These are phyloP conservation scores for Trachemys scripta DNA, from an alignment of 2,113 vertebrate species.

Conservation along the genomic window DNA sequence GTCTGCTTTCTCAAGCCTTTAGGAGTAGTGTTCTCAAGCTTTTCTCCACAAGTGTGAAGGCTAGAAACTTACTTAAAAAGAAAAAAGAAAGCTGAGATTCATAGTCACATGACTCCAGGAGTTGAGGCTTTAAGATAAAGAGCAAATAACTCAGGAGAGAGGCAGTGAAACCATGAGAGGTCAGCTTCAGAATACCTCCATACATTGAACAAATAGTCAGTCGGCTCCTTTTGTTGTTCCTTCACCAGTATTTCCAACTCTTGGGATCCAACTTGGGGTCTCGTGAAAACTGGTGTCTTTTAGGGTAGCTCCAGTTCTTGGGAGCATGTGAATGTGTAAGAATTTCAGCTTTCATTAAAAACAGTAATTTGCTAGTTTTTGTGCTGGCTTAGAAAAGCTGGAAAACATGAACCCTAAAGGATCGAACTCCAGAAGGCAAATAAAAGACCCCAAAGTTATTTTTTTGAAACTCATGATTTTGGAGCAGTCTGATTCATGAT, in stretches of 20 bases:
- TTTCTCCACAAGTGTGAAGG: background rate
- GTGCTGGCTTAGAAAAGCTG: background rate
- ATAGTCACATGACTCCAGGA: background rate
- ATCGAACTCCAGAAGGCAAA: background rate
- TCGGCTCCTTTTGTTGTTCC: background rate
- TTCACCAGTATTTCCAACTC: background rate
- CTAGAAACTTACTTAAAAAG: background rate
- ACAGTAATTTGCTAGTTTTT: background rate
- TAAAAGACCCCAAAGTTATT: background rate
- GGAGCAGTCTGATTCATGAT: background rate
- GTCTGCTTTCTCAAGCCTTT: background rate
- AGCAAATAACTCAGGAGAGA: background rate
- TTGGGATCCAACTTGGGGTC: background rate
- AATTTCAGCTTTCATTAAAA: background rate
- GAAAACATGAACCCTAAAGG: background rate
- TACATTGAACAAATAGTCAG: background rate
- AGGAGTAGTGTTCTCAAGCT: background rate
- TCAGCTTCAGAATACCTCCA: background rate
- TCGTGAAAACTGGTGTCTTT: background rate
- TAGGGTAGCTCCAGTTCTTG: background rate
- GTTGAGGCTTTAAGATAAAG: background rate
- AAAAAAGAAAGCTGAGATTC: background rate
- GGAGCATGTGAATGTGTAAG: slow-evolving; percentile 13
- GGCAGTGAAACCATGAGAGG: background rate
- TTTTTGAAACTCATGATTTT: background rate